Percentiles rank a stretch among this genome's conserved stretches.
phyloP scores from a whole-genome alignment of 1,140 invertebrate genomes.

The Heterodera carotae region DNA sequence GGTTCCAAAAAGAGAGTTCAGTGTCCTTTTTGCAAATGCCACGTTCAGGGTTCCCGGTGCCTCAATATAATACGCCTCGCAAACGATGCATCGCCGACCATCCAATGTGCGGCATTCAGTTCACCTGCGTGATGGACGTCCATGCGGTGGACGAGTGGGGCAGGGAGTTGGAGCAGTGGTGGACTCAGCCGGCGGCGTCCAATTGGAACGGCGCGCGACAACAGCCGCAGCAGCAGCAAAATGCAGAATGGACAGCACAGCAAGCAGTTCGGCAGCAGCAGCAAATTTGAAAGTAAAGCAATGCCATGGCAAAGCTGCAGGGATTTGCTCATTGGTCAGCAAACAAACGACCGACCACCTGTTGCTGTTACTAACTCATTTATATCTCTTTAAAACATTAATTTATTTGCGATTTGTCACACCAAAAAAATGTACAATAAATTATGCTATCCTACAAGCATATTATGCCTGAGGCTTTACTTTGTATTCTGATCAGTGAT shows the following conservation, averaged over 20 bases:
- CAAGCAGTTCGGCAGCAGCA: neutral
- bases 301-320: no score
- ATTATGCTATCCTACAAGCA: no score
- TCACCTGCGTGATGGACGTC: slow-evolving; percentile 31
- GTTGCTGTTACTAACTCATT: no score
- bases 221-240: neutral
- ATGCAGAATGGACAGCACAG: no score
- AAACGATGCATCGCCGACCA: slow-evolving; percentile 24
- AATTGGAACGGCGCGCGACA: neutral
- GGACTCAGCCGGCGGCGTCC: neutral
- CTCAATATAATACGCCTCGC: slow-evolving; percentile 16
- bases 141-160: slow-evolving; percentile 19
- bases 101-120: slow-evolving; percentile 26
- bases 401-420: no score
- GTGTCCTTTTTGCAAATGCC: neutral
- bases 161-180: slow-evolving; percentile 14
- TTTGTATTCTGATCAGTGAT: no score
- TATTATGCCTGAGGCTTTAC: no score
- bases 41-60: slow-evolving; percentile 16
- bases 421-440: no score
- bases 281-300: neutral
- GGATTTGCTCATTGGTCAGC: no score
- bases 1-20: neutral
- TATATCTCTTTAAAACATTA: no score
- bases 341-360: no score